Evolutionary conservation across 2,113 vertebrate species (phyloP).

Genomic region (Bungarus multicinctus): DNA sequence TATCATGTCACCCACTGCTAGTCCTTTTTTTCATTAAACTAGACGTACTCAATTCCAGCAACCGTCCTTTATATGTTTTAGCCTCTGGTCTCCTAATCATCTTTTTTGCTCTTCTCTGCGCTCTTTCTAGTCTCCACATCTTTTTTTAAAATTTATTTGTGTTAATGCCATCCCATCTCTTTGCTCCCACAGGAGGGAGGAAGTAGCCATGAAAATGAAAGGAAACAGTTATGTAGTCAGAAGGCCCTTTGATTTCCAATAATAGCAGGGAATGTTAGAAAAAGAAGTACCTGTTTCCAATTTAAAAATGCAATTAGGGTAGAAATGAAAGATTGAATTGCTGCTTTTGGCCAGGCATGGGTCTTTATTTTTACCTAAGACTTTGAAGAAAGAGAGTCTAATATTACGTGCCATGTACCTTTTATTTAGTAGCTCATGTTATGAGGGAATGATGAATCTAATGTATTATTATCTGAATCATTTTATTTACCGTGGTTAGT

Average conservation of each 20-base stretch:
- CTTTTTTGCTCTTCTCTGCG: too few species aligned
- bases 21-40: too few species aligned
- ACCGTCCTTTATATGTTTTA: too few species aligned
- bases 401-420: background rate
- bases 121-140: too few species aligned
- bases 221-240: background rate
- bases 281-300: background rate
- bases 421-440: background rate
- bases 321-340: background rate
- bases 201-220: background rate
- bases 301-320: background rate
- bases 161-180: background rate
- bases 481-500: background rate
- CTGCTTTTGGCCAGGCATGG: background rate
- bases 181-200: background rate
- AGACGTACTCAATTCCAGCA: too few species aligned
- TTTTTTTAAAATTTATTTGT: background rate
- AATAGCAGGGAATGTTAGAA: background rate
- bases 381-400: background rate
- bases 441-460: background rate
- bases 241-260: background rate
- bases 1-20: too few species aligned
- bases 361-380: background rate
- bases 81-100: too few species aligned
- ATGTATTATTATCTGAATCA: background rate